Conservation (phyloP, 2,797 vertebrate species). For the Neosalanx taihuensis region DNA sequence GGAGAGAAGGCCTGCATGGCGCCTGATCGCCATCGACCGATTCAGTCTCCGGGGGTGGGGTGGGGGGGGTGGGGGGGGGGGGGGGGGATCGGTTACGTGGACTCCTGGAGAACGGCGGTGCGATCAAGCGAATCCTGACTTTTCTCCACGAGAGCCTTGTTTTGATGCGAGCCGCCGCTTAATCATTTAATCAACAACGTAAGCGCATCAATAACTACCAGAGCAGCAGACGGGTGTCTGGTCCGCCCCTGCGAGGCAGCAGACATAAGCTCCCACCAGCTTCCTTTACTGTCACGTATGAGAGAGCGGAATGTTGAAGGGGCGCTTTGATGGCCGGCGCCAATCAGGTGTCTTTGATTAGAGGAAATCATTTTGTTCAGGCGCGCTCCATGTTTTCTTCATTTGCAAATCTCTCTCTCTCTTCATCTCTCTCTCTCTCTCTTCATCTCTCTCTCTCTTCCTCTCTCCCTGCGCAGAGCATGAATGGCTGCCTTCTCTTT, state of each 20-base stretch:
- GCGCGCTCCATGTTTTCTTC: background rate
- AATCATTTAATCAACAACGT: background rate
- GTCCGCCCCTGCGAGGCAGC: background rate
- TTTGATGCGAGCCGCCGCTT: background rate
- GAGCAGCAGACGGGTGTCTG: background rate
- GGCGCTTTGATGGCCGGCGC: background rate
- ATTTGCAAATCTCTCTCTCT: background rate
- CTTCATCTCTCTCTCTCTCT: background rate
- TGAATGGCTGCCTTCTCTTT: background rate
- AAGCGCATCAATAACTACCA: background rate
- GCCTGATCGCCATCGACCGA: too few relatives aligned
- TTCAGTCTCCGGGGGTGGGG: too few relatives aligned
- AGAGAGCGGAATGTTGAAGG: background rate
- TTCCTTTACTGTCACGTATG: background rate
- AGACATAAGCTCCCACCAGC: background rate
- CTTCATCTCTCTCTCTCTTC: background rate
- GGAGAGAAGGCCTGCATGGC: too few relatives aligned
- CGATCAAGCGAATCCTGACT: too few relatives aligned
- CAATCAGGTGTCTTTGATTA: slow-evolving; percentile 13
- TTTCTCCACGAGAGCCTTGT: background rate
- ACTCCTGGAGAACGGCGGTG: too few relatives aligned
- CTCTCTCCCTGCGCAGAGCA: background rate
- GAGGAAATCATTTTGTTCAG: background rate
- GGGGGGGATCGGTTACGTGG: too few relatives aligned
- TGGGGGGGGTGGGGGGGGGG: too few relatives aligned